A percentile compares a stretch with the other conserved stretches of the same genome.
Evolutionary conservation across 2,888 invertebrate genomes (phyloP).

Genomic region (Cerastis leucographa): DNA sequence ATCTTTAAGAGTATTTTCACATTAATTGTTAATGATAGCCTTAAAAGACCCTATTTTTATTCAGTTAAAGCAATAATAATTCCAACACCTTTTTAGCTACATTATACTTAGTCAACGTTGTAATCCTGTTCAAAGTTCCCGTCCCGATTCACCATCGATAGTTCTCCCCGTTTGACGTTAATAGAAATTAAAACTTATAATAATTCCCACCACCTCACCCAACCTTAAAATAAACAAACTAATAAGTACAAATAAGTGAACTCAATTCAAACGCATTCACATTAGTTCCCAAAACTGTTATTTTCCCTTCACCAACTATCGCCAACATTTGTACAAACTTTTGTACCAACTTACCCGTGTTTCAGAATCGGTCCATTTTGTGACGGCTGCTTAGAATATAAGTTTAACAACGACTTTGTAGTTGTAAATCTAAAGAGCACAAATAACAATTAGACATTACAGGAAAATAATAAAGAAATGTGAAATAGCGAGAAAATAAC

Average conservation of each 20-base stretch:
- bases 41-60: no score
- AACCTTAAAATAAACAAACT: slow-evolving; percentile 10
- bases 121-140: no score
- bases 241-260: neutral
- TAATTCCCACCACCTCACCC: slow-evolving; percentile 7
- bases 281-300: slow-evolving; percentile 60
- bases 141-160: no score
- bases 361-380: slow-evolving; percentile 91
- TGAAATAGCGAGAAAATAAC: slow-evolving; percentile 16
- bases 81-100: no score
- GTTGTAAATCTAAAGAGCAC: slow-evolving; percentile 92
- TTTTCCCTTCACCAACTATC: slow-evolving; percentile 58
- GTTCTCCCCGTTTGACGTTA: no score
- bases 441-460: slow-evolving; percentile 76
- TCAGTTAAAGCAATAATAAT: no score
- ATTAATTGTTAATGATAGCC: no score
- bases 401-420: slow-evolving; percentile 93
- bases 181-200: neutral
- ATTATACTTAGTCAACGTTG: no score
- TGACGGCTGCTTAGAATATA: slow-evolving; percentile 92
- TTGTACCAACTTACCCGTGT: slow-evolving; percentile 92
- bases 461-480: slow-evolving; percentile 64
- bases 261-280: slow-evolving; percentile 37
- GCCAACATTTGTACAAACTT: slow-evolving; percentile 73
- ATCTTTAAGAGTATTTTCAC: no score